Conservation (phyloP, 2,113 vertebrate genomes). For the Dicentrarchus labrax region DNA sequence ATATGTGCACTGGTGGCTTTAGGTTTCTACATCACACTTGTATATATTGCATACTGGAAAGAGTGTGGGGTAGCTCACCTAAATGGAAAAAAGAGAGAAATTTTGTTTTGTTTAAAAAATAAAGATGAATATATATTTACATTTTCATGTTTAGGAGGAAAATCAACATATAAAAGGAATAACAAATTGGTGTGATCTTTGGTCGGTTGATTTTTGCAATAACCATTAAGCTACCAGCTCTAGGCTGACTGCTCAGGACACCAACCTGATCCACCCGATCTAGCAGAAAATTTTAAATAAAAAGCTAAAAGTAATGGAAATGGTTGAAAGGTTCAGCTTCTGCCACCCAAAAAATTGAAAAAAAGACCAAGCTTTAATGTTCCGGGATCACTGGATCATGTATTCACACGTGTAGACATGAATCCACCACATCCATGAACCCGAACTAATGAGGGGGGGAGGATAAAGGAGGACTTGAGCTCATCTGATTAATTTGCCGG, state of each 20-base stretch:
- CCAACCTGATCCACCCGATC: too few relatives aligned
- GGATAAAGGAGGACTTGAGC: not conserved
- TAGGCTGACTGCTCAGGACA: too few relatives aligned
- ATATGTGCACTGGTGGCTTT: too few relatives aligned
- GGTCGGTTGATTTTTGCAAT: too few relatives aligned
- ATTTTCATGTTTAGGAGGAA: not conserved
- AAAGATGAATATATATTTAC: too few relatives aligned
- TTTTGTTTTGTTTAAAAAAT: not conserved
- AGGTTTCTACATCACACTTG: too few relatives aligned
- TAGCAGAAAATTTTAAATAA: too few relatives aligned
- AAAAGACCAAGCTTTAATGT: too few relatives aligned
- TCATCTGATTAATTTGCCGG: not conserved
- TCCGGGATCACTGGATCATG: not conserved
- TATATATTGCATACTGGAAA: not conserved
- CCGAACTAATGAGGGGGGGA: not conserved
- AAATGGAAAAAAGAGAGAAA: not conserved
- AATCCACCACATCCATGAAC: not conserved
- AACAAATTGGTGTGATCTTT: not conserved
- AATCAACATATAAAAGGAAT: not conserved
- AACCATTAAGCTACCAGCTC: too few relatives aligned
- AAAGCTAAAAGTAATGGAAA: too few relatives aligned
- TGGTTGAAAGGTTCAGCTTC: not conserved
- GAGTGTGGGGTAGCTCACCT: not conserved
- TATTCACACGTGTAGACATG: not conserved
- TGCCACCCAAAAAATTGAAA: not conserved